A percentile compares a stretch with the other conserved stretches of the same genome.
Evolutionary conservation across 2,113 vertebrate species (phyloP).

Genomic region (Barbus barbus): DNA sequence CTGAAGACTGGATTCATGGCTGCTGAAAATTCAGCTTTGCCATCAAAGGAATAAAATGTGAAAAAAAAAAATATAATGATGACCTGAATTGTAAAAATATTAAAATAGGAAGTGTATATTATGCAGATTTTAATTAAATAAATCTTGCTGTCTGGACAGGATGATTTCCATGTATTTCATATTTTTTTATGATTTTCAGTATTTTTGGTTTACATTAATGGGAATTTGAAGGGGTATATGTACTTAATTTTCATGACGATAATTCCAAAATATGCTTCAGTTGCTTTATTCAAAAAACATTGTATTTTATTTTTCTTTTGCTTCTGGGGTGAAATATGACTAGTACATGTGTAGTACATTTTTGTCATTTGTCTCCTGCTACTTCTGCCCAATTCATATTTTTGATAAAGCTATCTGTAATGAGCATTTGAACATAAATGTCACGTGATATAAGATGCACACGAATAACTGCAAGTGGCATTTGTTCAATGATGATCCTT

Average conservation of each 20-base stretch:
- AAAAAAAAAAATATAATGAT: background rate
- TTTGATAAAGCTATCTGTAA: background rate
- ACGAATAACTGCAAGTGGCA: background rate
- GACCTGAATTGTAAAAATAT: background rate
- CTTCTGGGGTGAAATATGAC: background rate
- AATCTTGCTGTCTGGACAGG: background rate
- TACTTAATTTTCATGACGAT: background rate
- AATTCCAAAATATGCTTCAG: background rate
- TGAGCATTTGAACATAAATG: background rate
- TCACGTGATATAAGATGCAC: background rate
- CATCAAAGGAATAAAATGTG: background rate
- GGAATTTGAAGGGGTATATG: background rate
- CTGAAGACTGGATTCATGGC: background rate
- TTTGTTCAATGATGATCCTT: conserved; percentile 14
- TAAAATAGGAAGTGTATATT: background rate
- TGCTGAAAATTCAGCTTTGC: background rate
- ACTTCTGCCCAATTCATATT: too few species aligned
- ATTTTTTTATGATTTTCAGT: background rate
- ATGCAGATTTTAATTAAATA: background rate
- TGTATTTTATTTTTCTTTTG: too few species aligned
- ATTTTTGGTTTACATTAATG: background rate
- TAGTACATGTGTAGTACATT: too few species aligned
- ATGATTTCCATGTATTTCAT: background rate
- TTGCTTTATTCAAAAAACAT: too few species aligned
- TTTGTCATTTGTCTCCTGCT: too few species aligned